Percentiles rank a stretch among this genome's conserved stretches.
These are phyloP conservation scores for Meriones unguiculatus DNA, from an alignment of 2,113 vertebrate species.

Conservation along the genomic window DNA sequence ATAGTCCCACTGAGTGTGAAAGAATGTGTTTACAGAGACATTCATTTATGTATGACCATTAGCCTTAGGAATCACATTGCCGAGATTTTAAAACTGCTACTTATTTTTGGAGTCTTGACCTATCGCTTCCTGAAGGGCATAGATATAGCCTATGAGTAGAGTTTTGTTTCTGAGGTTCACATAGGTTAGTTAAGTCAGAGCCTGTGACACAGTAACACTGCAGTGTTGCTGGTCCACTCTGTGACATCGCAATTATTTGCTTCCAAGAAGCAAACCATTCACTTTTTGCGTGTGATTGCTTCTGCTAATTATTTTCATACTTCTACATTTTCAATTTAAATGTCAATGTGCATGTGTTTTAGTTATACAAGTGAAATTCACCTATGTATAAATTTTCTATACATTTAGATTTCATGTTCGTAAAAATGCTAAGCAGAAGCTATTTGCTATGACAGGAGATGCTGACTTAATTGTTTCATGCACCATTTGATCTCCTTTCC, in stretches of 20 bases:
- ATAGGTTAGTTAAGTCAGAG: neutral
- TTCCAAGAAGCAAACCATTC: neutral
- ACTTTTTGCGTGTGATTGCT: neutral
- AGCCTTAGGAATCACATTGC: neutral
- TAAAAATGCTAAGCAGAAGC: neutral
- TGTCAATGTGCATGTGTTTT: neutral
- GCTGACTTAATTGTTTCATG: neutral
- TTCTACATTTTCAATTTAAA: neutral
- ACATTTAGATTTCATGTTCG: neutral
- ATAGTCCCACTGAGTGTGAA: neutral
- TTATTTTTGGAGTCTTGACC: neutral
- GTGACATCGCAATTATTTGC: neutral
- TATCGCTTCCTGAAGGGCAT: neutral
- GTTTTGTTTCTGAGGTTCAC: slow-evolving; percentile 3
- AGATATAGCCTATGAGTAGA: neutral
- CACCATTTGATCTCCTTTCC: neutral
- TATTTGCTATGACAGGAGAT: neutral
- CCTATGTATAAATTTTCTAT: neutral
- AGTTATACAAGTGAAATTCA: neutral
- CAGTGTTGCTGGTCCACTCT: neutral
- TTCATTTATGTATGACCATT: neutral
- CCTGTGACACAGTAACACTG: neutral
- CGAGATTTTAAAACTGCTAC: neutral
- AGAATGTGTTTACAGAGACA: neutral
- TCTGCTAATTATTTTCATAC: neutral